A percentile compares a stretch with the other conserved stretches of the same genome.
Evolutionary conservation across 1,140 invertebrate genomes (phyloP).

Genomic region (Sycophaga agraensis): DNA sequence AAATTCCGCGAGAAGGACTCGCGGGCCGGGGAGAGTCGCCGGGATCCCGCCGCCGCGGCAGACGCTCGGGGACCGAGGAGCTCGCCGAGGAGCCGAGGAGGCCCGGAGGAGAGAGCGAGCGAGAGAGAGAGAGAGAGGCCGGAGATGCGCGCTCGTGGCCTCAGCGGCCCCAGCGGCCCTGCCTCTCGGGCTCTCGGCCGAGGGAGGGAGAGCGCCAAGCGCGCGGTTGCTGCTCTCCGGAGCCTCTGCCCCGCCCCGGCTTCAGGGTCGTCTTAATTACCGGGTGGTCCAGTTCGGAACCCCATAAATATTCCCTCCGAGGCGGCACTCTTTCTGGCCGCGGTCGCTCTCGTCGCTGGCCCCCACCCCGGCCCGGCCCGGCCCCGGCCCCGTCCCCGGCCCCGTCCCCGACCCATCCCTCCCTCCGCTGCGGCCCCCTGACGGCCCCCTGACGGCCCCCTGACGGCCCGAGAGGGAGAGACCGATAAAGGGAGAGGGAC

Average conservation of each 20-base stretch:
- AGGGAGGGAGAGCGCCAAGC: constrained; percentile 22
- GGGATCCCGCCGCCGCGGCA: background rate
- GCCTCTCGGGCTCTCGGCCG: too few species aligned
- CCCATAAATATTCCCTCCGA: constrained; percentile 50
- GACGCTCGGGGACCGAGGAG: background rate
- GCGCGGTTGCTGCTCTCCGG: constrained; percentile 36
- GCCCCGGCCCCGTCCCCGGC: too few species aligned
- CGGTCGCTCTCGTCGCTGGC: constrained; percentile 12
- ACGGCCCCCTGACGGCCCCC: too few species aligned
- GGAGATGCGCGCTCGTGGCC: constrained; percentile 1
- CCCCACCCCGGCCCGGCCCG: too few species aligned
- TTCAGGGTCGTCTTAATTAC: constrained; percentile 51
- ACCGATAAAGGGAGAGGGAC: constrained; percentile 10
- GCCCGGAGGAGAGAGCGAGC: background rate
- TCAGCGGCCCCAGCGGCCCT: too few species aligned
- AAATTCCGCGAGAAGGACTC: constrained; percentile 28
- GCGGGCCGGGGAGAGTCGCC: constrained; percentile 7
- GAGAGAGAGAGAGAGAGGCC: constrained; percentile 2
- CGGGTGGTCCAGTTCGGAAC: constrained; percentile 53
- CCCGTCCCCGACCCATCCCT: too few species aligned
- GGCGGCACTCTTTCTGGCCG: constrained; percentile 47
- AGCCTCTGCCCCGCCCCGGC: constrained; percentile 43
- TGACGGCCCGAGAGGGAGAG: background rate
- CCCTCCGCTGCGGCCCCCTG: too few species aligned
- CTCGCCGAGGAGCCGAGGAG: background rate